Evolutionary conservation across 2,113 vertebrate genomes (phyloP).

Genomic region (Ardeotis arabs): DNA sequence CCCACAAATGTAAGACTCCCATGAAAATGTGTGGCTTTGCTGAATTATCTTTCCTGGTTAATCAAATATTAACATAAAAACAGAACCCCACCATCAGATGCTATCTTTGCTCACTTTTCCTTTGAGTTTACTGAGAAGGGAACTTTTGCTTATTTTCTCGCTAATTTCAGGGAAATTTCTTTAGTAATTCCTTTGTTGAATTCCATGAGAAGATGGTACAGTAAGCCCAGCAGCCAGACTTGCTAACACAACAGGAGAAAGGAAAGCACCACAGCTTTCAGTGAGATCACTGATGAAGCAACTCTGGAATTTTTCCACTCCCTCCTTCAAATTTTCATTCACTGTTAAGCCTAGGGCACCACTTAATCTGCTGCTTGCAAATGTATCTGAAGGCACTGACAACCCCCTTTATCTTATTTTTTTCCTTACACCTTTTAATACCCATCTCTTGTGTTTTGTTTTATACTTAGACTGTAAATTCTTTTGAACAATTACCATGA

Average conservation of each 20-base stretch:
- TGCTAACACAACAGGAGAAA: not conserved
- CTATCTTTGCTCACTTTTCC: not conserved
- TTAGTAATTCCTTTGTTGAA: not conserved
- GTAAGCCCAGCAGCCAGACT: not conserved
- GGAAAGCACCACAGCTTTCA: not conserved
- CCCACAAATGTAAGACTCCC: not conserved
- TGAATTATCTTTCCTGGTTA: not conserved
- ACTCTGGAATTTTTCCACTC: not conserved
- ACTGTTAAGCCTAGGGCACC: not conserved
- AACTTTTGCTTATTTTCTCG: not conserved
- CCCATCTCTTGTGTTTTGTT: not conserved
- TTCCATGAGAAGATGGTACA: not conserved
- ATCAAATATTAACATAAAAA: not conserved
- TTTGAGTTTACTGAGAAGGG: not conserved
- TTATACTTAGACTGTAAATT: not conserved
- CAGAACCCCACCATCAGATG: not conserved
- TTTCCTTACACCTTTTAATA: not conserved
- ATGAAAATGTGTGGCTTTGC: not conserved
- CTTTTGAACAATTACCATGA: not conserved
- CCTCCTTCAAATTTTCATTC: not conserved
- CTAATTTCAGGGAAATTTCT: not conserved
- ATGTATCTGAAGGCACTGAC: not conserved
- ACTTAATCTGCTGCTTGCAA: not conserved
- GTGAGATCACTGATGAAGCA: not conserved
- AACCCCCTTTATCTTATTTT: not conserved